These are phyloP conservation scores for Luperina testacea DNA, from an alignment of 2,888 invertebrate genomes.

Conservation along the genomic window DNA sequence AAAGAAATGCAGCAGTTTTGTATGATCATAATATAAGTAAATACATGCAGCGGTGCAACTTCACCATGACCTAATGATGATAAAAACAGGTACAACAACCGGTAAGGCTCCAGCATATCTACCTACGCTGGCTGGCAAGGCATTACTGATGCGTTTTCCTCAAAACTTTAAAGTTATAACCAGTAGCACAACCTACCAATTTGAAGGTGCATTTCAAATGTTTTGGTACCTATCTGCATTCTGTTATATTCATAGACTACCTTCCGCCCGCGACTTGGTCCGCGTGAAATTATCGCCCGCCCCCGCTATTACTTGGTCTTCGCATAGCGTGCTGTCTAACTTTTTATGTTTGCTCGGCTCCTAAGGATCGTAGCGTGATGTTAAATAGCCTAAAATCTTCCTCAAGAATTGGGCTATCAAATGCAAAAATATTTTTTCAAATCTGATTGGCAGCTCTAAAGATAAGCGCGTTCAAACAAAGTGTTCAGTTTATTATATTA, in stretches of 20 bases:
- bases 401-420: too few species aligned
- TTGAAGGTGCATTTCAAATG: neutral
- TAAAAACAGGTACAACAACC: neutral
- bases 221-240: neutral
- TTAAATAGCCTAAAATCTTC: too few species aligned
- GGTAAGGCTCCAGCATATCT: neutral
- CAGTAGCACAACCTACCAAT: too few species aligned
- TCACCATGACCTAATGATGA: neutral
- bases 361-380: too few species aligned
- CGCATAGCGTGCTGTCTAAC: too few species aligned
- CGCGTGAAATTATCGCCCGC: too few species aligned
- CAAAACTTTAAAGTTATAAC: neutral
- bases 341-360: too few species aligned
- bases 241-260: neutral
- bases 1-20: neutral
- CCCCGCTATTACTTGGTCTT: too few species aligned
- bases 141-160: constrained; percentile 9
- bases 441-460: too few species aligned
- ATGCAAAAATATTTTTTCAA: too few species aligned
- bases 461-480: too few species aligned
- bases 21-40: neutral
- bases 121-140: neutral
- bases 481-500: too few species aligned
- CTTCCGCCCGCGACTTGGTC: neutral
- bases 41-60: neutral